Base-by-base conservation (phyloP, 2,888 invertebrate genomes). In the Erebia aethiops region DNA sequence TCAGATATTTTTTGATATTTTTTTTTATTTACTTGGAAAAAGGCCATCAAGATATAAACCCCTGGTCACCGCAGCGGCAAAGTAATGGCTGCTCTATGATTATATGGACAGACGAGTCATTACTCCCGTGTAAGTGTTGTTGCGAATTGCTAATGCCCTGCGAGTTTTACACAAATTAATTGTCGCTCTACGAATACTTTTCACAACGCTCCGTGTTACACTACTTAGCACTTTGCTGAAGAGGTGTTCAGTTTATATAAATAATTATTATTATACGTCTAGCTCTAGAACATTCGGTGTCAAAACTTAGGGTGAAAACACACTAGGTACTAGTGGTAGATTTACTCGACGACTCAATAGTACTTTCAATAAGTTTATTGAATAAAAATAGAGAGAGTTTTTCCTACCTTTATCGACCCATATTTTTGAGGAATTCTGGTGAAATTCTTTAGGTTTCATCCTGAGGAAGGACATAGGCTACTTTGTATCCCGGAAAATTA, bases 91-190 rank as follows among this genome's bases (percentile, higher is more conserved):
- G 91, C 89, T 91, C 91, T 92, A 93, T 92, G 92, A 92, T 92
- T 92, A 93, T 92, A 92, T 92, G 92, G 92, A 93, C 92, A 92
- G 92, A 90, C 90, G 92, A 92, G 90, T 90, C 92, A 90, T 92
- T 93, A 92, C 91, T 89, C 89, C 89, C 82, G 84, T 87, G 87
- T 91, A 92, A 93, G 92, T 92, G 92, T 92, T 91, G 91, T 91
- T 91, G 87, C 86, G 91, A 92, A 91, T 92, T 89, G 91, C 91
- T 92, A 92, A 92, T 92, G 83, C 87, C 88, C 85, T 83, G 85
- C 80, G 84, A 90, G 87, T 90, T 90, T 90, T 91, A 89, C 87
- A 85, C 87, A 86, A 89, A 91, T 91, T 90, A 88, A 90, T 89
- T 87, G 89, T 87, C 86, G 84, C 84, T 86, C 85, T 87, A 76